Base-by-base conservation (phyloP, 2,113 vertebrate species). In the Oncorhynchus tshawytscha region DNA sequence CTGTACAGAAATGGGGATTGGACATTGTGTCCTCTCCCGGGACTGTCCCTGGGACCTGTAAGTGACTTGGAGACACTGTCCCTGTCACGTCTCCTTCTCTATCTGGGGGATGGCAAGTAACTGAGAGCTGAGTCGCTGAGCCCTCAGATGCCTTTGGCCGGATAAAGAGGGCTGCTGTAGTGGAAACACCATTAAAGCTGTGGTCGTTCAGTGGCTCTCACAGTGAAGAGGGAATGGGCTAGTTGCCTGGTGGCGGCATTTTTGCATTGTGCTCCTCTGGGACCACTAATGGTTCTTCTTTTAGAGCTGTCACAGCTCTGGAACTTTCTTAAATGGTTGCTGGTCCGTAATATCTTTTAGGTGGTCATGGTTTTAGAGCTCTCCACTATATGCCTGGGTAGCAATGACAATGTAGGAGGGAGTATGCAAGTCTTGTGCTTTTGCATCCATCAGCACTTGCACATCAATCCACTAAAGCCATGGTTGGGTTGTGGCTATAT, bases 61-160 rank as follows among this genome's bases (percentile, higher is more conserved):
- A 92, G 89, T 91, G 88, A 94, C 90, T 90, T 82, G 51, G 86
- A 90, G 39, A 45, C 49, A 57, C 31, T 57, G 78, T 73, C 70
- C 74, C 69, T 39, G 66, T 75, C 76, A 72, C 34, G 68, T 74
- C 76, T 80, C 75, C 70, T 71, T 83, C 84, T 84, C 86, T 73
- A 81, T 72, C 71, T 54, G 73, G 48, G 80, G 29, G 22, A 18
- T 9, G 8, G 39, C 39, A 45, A 45, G 8, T 45, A 29, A 76
- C 70, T 71, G 75, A 83, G 78, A 88, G 76, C 73, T 77, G 54
- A 81, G 59, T 62, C 7, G 72, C 79, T 81, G 68, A 68, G 15
- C 16, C 3, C 49, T 54, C 16, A 73, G 82, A 83, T 82, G 85
- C 73, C 75, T 22, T 74, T 27, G 77, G 74, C 75, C 77, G 84